These are phyloP conservation scores for Clarias macrocephalus DNA, from an alignment of 2,113 vertebrate genomes.

Conservation along the genomic window DNA sequence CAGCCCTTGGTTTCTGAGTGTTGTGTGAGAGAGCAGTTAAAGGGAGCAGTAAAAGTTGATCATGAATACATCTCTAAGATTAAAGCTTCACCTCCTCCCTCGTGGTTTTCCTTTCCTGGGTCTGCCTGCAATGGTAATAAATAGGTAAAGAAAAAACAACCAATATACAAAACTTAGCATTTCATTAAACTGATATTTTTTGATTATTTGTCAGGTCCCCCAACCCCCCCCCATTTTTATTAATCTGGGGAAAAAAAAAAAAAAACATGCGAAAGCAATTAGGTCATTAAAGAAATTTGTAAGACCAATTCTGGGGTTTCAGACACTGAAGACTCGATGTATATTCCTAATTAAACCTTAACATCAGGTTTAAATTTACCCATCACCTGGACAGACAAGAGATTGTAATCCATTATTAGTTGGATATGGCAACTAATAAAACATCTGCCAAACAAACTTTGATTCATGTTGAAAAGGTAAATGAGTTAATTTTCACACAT, in stretches of 20 bases:
- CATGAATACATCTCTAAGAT: slow-evolving; percentile 22
- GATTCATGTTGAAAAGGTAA: background rate
- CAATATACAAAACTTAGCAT: slow-evolving; percentile 25
- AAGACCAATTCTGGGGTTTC: background rate
- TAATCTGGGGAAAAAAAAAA: background rate
- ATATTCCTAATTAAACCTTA: background rate
- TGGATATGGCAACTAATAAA: background rate
- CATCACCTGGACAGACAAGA: background rate
- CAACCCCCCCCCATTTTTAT: background rate
- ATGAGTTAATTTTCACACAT: background rate
- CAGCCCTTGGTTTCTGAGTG: slow-evolving; percentile 7
- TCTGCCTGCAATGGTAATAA: slow-evolving; percentile 60
- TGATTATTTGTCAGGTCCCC: too few species aligned
- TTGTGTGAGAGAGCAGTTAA: slow-evolving; percentile 13
- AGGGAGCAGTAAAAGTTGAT: background rate
- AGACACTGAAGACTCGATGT: background rate
- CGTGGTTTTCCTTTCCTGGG: slow-evolving; percentile 68
- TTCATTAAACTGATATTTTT: slow-evolving; percentile 34
- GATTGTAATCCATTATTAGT: background rate
- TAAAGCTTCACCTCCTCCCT: slow-evolving; percentile 68
- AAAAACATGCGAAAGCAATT: slow-evolving; percentile 10
- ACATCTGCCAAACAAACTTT: too few species aligned
- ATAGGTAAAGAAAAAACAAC: slow-evolving; percentile 47
- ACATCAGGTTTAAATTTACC: background rate
- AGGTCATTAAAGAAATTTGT: background rate